A percentile compares a stretch with the other conserved stretches of the same genome.
Evolutionary conservation across 2,888 invertebrate genomes (phyloP).

Genomic region (Craniophora ligustri): DNA sequence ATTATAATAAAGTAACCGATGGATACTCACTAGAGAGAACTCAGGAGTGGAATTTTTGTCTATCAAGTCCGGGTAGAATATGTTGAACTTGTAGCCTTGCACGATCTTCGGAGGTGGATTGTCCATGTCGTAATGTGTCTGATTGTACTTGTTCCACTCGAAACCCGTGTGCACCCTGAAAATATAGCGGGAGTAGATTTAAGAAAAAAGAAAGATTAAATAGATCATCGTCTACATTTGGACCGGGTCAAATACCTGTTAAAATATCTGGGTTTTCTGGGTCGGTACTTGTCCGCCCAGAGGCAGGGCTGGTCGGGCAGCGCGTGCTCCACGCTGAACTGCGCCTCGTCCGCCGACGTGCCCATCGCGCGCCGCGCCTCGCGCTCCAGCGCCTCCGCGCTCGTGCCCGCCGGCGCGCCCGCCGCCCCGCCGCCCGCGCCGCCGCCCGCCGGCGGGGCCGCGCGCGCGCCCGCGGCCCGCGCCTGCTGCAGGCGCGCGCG

Average conservation of each 20-base stretch:
- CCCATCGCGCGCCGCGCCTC: slow-evolving; percentile 92
- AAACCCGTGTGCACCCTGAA: slow-evolving; percentile 97
- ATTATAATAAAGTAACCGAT: too few species aligned
- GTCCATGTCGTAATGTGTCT: slow-evolving; percentile 99
- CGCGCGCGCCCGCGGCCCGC: slow-evolving; percentile 82
- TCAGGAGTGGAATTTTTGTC: slow-evolving; percentile 97
- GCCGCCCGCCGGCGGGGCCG: slow-evolving; percentile 86
- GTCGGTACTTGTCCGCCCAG: slow-evolving; percentile 99
- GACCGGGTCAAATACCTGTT: slow-evolving; percentile 92
- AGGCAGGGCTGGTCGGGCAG: slow-evolving; percentile 95
- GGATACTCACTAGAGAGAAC: slow-evolving; percentile 94
- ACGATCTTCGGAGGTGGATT: slow-evolving; percentile 99
- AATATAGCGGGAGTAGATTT: too few species aligned
- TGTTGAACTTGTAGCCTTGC: slow-evolving; percentile 99
- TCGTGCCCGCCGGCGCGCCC: too few species aligned
- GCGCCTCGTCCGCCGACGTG: slow-evolving; percentile 95
- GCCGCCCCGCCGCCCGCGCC: slow-evolving; percentile 81
- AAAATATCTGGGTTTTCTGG: slow-evolving; percentile 99
- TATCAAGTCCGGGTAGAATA: slow-evolving; percentile 99
- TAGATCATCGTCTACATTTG: too few species aligned
- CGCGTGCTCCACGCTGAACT: slow-evolving; percentile 96
- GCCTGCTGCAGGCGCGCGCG: slow-evolving; percentile 89
- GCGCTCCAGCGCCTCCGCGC: slow-evolving; percentile 57
- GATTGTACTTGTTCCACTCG: slow-evolving; percentile 99
- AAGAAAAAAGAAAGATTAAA: too few species aligned